phyloP scores from a whole-genome alignment of 2,113 vertebrate genomes.

The Trogon surrucura region DNA sequence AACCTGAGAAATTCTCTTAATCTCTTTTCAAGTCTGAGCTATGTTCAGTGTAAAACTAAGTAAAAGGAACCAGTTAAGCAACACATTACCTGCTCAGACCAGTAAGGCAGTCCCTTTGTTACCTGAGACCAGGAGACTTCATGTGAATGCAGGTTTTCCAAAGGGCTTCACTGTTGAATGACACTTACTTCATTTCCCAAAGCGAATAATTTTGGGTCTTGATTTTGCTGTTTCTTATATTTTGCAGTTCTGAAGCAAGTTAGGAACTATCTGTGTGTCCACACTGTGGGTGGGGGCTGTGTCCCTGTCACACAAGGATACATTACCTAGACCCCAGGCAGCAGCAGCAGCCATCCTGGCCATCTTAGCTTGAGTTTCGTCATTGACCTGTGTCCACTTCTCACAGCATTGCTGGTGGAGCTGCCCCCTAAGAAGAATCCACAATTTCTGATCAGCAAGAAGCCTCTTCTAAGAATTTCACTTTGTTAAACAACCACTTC shows the following conservation, averaged over 20 bases:
- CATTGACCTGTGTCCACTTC: constrained; percentile 95
- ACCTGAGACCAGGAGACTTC: neutral
- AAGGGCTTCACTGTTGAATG: neutral
- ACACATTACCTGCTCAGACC: neutral
- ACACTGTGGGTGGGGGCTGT: neutral
- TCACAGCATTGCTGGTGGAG: constrained; percentile 98
- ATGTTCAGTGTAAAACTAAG: neutral
- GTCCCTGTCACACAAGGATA: neutral
- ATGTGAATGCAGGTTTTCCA: neutral
- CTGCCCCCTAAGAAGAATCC: constrained; percentile 86
- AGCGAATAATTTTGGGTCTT: neutral
- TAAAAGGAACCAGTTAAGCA: neutral
- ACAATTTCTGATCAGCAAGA: neutral
- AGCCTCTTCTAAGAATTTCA: neutral
- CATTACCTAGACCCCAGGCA: constrained; percentile 95
- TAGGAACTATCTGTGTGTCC: neutral
- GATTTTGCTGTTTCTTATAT: neutral
- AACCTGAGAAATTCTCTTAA: neutral
- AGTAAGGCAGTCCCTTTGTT: neutral
- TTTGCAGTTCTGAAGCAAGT: neutral
- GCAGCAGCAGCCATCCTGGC: constrained; percentile 99
- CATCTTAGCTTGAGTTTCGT: constrained; percentile 98
- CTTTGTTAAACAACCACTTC: neutral
- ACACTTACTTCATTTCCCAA: neutral
- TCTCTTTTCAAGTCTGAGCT: neutral